Conservation (phyloP, 2,888 invertebrate species). For the Apotomis capreana region DNA sequence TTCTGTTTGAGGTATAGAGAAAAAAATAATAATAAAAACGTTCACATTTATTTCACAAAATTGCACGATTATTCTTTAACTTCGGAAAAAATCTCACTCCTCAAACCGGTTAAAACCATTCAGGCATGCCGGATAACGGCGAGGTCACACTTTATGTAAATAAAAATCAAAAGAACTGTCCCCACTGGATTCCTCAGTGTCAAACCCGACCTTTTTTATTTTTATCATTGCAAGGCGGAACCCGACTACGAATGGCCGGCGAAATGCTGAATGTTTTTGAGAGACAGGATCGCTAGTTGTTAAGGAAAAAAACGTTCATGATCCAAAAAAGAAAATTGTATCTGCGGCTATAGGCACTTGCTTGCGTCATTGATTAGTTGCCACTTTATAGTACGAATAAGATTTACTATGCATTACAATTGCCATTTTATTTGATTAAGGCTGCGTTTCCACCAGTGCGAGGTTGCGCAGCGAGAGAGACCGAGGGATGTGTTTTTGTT, state of each 20-base stretch:
- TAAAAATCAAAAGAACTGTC: constrained; percentile 37
- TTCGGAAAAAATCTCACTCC: background rate
- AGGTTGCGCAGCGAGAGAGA: no score
- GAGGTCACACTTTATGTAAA: constrained; percentile 36
- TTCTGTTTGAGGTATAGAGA: no score
- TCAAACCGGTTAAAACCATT: background rate
- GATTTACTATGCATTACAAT: no score
- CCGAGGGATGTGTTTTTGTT: no score
- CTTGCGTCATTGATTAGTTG: no score
- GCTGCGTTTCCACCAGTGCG: no score
- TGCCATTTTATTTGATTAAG: no score
- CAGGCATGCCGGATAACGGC: background rate
- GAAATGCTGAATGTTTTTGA: background rate
- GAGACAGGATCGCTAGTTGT: constrained; percentile 18
- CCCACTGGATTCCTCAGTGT: constrained; percentile 20
- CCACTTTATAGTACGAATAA: no score
- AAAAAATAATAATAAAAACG: no score
- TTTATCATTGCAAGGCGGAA: constrained; percentile 30
- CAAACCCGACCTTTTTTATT: constrained; percentile 38
- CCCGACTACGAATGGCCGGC: constrained; percentile 28
- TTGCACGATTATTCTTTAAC: no score
- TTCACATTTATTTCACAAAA: no score
- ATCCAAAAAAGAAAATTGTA: background rate
- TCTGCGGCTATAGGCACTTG: no score
- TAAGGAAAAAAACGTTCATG: background rate